These are phyloP conservation scores for Mustelus asterias DNA, from an alignment of 2,113 vertebrate species.

Conservation along the genomic window DNA sequence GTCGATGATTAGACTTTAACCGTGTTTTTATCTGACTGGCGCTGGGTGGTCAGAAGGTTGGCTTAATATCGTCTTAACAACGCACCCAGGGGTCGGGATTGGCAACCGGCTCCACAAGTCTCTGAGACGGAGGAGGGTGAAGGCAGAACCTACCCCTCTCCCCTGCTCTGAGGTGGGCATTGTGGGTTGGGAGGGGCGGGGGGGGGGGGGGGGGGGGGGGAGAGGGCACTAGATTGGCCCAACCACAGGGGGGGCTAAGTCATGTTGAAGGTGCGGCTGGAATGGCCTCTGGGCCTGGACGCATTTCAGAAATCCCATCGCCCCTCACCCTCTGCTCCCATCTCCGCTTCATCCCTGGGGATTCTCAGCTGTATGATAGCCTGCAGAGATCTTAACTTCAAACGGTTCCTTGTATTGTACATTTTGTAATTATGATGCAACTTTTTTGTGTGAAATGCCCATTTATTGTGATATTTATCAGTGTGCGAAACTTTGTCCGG, in stretches of 20 bases:
- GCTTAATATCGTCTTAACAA: neutral
- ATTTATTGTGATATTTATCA: slow-evolving; percentile 16
- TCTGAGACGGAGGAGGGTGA: neutral
- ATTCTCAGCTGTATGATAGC: no score
- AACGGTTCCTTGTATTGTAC: neutral
- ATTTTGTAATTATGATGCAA: slow-evolving; percentile 18
- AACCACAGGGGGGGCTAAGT: neutral
- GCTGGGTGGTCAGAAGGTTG: neutral
- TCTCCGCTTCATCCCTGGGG: no score
- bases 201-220: no score
- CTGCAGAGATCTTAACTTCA: neutral
- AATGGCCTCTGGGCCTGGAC: neutral
- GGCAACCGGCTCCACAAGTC: neutral
- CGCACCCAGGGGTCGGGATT: neutral
- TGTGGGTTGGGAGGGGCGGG: no score
- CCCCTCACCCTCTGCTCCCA: neutral
- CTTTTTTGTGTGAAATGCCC: neutral
- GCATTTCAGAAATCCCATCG: neutral
- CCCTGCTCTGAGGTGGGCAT: neutral
- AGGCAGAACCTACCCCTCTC: neutral
- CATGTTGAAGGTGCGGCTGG: neutral
- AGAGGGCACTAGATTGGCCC: neutral
- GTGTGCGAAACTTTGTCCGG: neutral
- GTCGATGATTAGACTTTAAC: neutral
- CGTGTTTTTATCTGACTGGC: neutral